A percentile compares a stretch with the other conserved stretches of the same genome.
Evolutionary conservation across 1,140 invertebrate species (phyloP).

Genomic region (Orius insidiosus): DNA sequence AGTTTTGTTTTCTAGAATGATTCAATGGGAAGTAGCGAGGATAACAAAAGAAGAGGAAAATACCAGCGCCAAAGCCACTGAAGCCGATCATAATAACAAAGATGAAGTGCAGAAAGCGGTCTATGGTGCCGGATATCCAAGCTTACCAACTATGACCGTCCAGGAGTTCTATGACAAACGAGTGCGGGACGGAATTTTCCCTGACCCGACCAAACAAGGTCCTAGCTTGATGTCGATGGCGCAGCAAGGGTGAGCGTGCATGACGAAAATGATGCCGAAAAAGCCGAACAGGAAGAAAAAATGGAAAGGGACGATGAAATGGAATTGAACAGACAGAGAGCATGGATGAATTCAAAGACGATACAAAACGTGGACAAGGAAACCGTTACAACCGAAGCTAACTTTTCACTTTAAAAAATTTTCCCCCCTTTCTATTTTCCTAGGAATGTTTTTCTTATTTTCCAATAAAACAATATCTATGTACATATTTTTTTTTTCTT

Average conservation of each 20-base stretch:
- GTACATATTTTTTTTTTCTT: no score
- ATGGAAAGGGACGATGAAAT: slow-evolving; percentile 60
- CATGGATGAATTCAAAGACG: slow-evolving; percentile 89
- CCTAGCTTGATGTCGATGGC: slow-evolving; percentile 21
- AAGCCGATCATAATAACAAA: slow-evolving; percentile 86
- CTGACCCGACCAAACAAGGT: slow-evolving; percentile 24
- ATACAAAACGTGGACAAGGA: slow-evolving; percentile 70
- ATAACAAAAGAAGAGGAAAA: slow-evolving; percentile 16
- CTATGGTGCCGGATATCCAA: slow-evolving; percentile 87
- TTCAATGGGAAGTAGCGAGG: slow-evolving; percentile 11
- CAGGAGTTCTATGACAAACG: slow-evolving; percentile 91
- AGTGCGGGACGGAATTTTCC: slow-evolving; percentile 50
- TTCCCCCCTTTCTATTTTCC: neutral
- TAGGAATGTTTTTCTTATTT: no score
- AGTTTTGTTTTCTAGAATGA: slow-evolving; percentile 6
- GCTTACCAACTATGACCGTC: slow-evolving; percentile 76
- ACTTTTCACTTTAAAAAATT: slow-evolving; percentile 15
- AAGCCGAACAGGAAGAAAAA: slow-evolving; percentile 38
- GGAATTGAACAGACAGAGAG: slow-evolving; percentile 41
- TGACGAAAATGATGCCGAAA: slow-evolving; percentile 34
- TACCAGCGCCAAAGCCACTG: slow-evolving; percentile 31
- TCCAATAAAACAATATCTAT: no score
- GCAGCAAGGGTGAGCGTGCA: slow-evolving; percentile 24
- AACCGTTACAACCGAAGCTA: slow-evolving; percentile 73
- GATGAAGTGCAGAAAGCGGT: slow-evolving; percentile 81